Base-by-base conservation (phyloP, 2,797 vertebrate species). In the Oophaga sylvatica region DNA sequence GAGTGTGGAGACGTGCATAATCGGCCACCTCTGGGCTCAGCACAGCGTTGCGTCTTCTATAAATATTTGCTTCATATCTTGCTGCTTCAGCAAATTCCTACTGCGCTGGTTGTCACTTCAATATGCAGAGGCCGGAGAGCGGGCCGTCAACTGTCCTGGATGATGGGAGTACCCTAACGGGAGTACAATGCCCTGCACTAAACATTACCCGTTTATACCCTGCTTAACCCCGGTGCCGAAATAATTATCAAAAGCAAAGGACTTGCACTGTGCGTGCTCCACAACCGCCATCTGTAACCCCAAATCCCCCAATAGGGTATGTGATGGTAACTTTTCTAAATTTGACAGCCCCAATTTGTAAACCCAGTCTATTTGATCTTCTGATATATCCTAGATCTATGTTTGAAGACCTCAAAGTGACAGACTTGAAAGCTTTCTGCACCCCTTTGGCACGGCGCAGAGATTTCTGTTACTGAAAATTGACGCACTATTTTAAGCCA, bases 61-160 rank as follows among this genome's bases (percentile, higher is more conserved):
- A 81, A 75, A 67, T 81, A 76, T 81, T 86, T 86, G 59, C 67
- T 62, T 65, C 35, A 12, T 63, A 73, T 87, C 17, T n/a, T 67
- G 70, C 80, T 57, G 62, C 60, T 19, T 59, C 80, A 68, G 80
- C 80, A 78, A 77, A 59, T 87, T 83, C 71, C 41, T 68, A 1
- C 17, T 20, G 13, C 68, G 48, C 62, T 73, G 57, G 73, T 67
- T 83, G 57, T 65, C 59, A 57, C 59, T 76, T 87, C 29, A 83
- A 7, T 73, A 45, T 22, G 48, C 41, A 76, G 19, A 79, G 13
- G 29, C 3, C 81, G 57, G 45, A 67, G 48, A 56, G 60, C 1
- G n/a, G 57, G 11, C 16, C 19, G 67, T 22, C 22, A 45, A 57
- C 60, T 65, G 29, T 67, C 17, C 68, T 48, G 22, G 56, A 63